phyloP scores from a whole-genome alignment of 2,113 vertebrate species.

The Lontra canadensis region DNA sequence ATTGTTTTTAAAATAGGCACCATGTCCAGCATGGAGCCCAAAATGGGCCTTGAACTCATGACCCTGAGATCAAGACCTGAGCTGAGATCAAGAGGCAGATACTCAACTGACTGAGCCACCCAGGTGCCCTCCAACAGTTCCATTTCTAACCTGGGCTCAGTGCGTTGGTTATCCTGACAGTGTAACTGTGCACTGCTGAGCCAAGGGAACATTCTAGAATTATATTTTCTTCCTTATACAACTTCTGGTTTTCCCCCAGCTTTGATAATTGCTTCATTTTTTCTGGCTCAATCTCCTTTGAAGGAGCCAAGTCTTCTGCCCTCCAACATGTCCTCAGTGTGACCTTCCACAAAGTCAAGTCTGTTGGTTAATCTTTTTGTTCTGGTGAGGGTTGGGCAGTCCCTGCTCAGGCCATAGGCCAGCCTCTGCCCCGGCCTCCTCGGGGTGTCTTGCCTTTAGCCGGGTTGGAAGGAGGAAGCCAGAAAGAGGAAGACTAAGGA shows the following conservation, averaged over 20 bases:
- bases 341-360: fast-evolving
- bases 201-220: background rate
- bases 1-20: background rate
- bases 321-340: background rate
- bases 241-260: background rate
- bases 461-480: background rate
- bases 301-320: background rate
- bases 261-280: background rate
- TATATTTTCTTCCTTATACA: background rate
- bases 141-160: background rate
- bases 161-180: background rate
- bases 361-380: background rate
- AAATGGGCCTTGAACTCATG: background rate
- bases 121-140: background rate
- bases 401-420: background rate
- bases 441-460: background rate
- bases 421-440: background rate
- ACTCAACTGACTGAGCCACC: background rate
- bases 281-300: background rate
- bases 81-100: background rate
- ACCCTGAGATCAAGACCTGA: background rate
- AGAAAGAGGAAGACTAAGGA: background rate
- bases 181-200: background rate
- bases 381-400: background rate
- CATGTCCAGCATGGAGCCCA: background rate